A percentile compares a stretch with the other conserved stretches of the same genome.
phyloP scores from a whole-genome alignment of 2,888 invertebrate genomes.

The Hecatera dysodea region DNA sequence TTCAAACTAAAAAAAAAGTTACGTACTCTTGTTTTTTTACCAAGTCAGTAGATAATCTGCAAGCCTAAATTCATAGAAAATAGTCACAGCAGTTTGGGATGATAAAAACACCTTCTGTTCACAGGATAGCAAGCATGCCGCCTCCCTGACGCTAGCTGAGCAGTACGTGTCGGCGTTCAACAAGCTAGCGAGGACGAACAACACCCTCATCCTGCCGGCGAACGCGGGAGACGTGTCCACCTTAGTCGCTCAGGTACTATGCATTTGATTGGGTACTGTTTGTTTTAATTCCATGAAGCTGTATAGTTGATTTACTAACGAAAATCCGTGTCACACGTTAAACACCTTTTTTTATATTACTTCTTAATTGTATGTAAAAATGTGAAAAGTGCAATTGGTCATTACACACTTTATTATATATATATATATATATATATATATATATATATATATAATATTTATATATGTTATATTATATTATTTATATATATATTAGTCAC shows the following conservation, averaged over 20 bases:
- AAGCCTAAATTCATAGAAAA: no score
- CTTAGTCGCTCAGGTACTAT: constrained; percentile 94
- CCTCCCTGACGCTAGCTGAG: constrained; percentile 97
- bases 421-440: no score
- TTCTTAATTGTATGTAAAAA: no score
- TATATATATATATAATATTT: no score
- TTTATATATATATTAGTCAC: no score
- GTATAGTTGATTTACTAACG: no score
- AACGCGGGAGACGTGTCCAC: constrained; percentile 96
- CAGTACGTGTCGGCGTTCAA: constrained; percentile 98
- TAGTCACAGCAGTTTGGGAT: not conserved
- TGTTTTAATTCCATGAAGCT: no score
- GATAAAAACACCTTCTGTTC: constrained; percentile 50
- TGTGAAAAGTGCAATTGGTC: no score
- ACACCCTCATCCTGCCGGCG: constrained; percentile 98
- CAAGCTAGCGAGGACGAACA: constrained; percentile 97
- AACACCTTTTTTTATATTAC: no score
- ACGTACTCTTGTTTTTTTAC: not conserved
- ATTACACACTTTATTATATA: no score
- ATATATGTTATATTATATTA: no score
- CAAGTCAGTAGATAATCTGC: not conserved
- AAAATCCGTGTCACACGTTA: no score
- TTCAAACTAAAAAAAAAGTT: not conserved
- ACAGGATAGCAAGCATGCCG: constrained; percentile 96
- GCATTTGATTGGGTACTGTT: not conserved